Conservation (phyloP, 2,797 vertebrate species). For the Sebastes reedi region DNA sequence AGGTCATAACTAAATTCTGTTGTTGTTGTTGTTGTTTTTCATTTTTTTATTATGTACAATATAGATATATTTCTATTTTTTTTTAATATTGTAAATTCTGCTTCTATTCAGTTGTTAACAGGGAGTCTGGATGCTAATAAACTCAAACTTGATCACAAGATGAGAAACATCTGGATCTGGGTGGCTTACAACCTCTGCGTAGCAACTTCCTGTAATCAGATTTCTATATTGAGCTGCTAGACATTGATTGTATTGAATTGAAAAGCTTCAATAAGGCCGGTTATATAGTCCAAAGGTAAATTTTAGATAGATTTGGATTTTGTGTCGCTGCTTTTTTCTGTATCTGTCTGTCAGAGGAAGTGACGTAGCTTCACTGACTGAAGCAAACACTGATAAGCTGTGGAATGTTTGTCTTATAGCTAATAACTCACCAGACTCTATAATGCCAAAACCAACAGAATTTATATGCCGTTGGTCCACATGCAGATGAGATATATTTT, state of each 20-base stretch:
- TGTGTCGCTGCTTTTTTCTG: background rate
- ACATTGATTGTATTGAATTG: background rate
- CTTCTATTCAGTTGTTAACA: no score
- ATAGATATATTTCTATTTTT: no score
- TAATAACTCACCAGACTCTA: constrained; percentile 72
- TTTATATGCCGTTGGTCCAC: background rate
- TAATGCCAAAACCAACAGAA: constrained; percentile 43
- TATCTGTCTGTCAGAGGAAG: background rate
- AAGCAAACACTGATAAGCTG: constrained; percentile 70
- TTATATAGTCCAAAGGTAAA: constrained; percentile 4
- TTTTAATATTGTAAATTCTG: no score
- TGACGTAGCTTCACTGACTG: constrained; percentile 10
- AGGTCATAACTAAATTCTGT: background rate
- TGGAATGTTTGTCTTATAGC: constrained; percentile 78
- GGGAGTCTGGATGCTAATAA: no score
- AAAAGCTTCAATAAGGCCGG: background rate
- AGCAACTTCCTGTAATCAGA: background rate
- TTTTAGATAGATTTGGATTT: background rate
- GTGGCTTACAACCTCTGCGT: background rate
- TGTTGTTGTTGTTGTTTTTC: no score
- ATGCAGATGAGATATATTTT: constrained; percentile 15
- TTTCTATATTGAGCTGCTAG: background rate
- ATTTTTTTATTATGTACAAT: no score
- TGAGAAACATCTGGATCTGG: background rate
- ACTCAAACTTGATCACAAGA: background rate